A percentile compares a stretch with the other conserved stretches of the same genome.
Evolutionary conservation across 2,113 vertebrate species (phyloP).

Genomic region (Trichomycterus rosablanca): DNA sequence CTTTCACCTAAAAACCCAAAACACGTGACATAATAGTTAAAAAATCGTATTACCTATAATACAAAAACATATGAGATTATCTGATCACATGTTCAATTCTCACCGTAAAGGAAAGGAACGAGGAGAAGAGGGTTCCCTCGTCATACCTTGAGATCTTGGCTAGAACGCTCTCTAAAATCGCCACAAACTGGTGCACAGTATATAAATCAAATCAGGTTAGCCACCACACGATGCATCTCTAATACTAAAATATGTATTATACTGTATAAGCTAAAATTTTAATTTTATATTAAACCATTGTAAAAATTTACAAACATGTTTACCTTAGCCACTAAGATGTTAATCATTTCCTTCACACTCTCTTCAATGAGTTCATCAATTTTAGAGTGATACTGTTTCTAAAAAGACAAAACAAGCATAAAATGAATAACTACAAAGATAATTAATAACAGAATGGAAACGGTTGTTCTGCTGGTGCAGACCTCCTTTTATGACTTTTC

Average conservation of each 20-base stretch:
- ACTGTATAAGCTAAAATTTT: too few relatives aligned
- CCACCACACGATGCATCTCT: too few relatives aligned
- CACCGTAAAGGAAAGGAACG: constrained; percentile 98
- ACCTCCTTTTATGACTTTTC: too few relatives aligned
- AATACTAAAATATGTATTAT: too few relatives aligned
- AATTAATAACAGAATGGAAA: not conserved
- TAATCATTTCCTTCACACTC: constrained; percentile 98
- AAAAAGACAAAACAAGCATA: constrained; percentile 36
- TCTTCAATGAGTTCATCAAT: constrained; percentile 98
- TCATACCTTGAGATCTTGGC: constrained; percentile 98
- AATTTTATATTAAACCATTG: too few relatives aligned
- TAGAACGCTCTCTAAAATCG: constrained; percentile 92
- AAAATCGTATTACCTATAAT: not conserved
- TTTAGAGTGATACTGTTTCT: constrained; percentile 97
- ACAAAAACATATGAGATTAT: not conserved
- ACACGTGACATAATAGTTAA: not conserved
- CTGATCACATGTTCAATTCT: constrained; percentile 57
- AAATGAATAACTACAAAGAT: not conserved
- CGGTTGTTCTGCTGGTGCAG: too few relatives aligned
- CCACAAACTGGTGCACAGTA: constrained; percentile 79
- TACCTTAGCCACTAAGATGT: constrained; percentile 97
- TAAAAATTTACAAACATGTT: constrained; percentile 9
- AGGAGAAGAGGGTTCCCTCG: constrained; percentile 98
- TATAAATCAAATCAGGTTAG: constrained; percentile 25
- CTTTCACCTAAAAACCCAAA: constrained; percentile 85